Evolutionary conservation across 1,140 invertebrate genomes (phyloP).

Genomic region (Zaprionus ornatus): DNA sequence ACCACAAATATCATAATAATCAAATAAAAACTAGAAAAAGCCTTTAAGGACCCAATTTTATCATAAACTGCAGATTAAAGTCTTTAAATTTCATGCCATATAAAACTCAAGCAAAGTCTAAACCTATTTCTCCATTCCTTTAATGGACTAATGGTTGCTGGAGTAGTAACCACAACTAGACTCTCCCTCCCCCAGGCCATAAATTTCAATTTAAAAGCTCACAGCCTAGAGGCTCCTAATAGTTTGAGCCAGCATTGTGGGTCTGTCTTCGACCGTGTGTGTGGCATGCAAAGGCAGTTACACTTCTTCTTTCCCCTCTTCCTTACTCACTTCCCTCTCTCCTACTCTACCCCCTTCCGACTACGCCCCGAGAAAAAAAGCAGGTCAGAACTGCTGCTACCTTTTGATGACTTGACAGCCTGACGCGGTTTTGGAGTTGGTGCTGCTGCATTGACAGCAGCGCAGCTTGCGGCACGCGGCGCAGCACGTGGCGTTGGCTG

Average conservation of each 20-base stretch:
- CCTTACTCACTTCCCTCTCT: not conserved
- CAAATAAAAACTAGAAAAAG: accelerated
- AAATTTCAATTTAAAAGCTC: not conserved
- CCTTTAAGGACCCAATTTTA: not conserved
- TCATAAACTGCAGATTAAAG: not conserved
- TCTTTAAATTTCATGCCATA: not conserved
- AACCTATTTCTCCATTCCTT: not conserved
- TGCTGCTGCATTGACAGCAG: conserved; percentile 52
- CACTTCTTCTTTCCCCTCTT: not conserved
- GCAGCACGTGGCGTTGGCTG: conserved; percentile 73
- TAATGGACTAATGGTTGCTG: not conserved
- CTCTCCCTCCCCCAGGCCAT: not conserved
- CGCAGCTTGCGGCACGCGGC: conserved; percentile 57
- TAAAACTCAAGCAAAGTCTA: too few species aligned
- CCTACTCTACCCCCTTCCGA: not conserved
- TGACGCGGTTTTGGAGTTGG: conserved; percentile 82
- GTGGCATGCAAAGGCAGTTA: conserved; percentile 20
- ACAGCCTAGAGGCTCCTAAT: not conserved
- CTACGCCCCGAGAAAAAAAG: conserved; percentile 41
- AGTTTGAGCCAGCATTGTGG: conserved; percentile 4
- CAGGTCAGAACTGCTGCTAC: conserved; percentile 66
- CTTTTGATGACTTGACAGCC: conserved; percentile 78
- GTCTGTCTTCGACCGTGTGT: not conserved
- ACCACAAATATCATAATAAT: not conserved
- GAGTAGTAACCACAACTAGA: not conserved